Evolutionary conservation across 2,797 vertebrate genomes (phyloP).

Genomic region (Delichon dasypus): DNA sequence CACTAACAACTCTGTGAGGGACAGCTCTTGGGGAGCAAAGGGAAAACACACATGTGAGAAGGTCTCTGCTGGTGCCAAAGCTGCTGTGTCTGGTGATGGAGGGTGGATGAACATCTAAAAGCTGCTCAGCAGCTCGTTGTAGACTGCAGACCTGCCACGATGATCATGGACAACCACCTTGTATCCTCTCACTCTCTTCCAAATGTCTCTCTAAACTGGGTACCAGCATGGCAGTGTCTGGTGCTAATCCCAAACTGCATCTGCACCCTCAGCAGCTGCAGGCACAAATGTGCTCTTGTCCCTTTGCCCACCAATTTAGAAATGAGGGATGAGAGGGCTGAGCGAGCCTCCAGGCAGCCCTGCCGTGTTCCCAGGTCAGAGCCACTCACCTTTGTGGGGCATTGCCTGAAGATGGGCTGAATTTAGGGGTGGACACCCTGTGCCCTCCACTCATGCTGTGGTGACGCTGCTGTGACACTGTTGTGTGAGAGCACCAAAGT

Average conservation of each 20-base stretch:
- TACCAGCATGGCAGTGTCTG: not conserved
- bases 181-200: not conserved
- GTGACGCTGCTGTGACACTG: not conserved
- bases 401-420: not conserved
- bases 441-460: fast-evolving
- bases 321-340: not conserved
- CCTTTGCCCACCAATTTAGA: not conserved
- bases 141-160: not conserved
- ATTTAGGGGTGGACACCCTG: not conserved
- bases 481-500: not conserved
- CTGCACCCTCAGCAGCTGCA: not conserved
- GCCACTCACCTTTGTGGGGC: fast-evolving
- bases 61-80: not conserved
- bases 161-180: not conserved
- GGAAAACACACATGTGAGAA: not conserved
- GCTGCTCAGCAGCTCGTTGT: not conserved
- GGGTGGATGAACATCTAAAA: not conserved
- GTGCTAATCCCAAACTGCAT: not conserved
- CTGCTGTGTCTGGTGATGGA: not conserved
- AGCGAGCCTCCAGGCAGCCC: not conserved
- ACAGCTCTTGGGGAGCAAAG: not conserved
- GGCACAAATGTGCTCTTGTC: not conserved
- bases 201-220: not conserved
- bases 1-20: not conserved
- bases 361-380: not conserved